Conservation (phyloP, 2,797 vertebrate genomes). For the Coregonus ussuriensis region DNA sequence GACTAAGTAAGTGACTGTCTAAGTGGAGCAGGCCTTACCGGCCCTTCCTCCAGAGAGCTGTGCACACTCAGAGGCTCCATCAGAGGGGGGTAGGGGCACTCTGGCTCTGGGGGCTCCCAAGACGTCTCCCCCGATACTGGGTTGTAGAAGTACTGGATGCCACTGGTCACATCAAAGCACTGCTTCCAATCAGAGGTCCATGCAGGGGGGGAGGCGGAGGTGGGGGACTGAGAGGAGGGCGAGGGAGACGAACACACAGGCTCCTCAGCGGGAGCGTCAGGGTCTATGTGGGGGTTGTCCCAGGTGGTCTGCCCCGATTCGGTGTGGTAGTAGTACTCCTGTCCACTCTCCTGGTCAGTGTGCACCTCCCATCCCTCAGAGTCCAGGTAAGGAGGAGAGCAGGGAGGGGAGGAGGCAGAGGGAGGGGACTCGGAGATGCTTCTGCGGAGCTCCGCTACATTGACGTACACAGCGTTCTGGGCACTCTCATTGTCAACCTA, state of each 20-base stretch:
- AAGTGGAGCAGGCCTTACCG: slow-evolving; percentile 83
- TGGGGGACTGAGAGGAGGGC: slow-evolving; percentile 60
- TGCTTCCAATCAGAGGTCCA: slow-evolving; percentile 82
- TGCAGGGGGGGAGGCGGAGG: slow-evolving; percentile 60
- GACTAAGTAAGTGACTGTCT: slow-evolving; percentile 47
- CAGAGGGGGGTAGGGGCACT: slow-evolving; percentile 59
- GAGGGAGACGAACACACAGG: slow-evolving; percentile 39
- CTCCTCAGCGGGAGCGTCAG: slow-evolving; percentile 33
- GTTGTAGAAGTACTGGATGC: slow-evolving; percentile 89
- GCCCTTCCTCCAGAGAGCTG: slow-evolving; percentile 65
- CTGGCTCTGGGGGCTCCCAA: slow-evolving; percentile 84
- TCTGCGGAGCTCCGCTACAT: slow-evolving; percentile 79
- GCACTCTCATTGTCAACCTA: slow-evolving; percentile 67
- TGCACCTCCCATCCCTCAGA: slow-evolving; percentile 87
- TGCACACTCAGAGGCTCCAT: slow-evolving; percentile 72
- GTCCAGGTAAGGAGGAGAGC: slow-evolving; percentile 55
- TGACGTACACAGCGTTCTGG: slow-evolving; percentile 80
- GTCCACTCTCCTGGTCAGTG: slow-evolving; percentile 83
- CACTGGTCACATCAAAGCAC: slow-evolving; percentile 83
- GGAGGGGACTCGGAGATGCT: slow-evolving; percentile 45
- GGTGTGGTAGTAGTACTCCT: slow-evolving; percentile 88
- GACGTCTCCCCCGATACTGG: slow-evolving; percentile 85
- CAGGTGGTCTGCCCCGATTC: slow-evolving; percentile 88
- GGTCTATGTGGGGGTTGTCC: slow-evolving; percentile 80
- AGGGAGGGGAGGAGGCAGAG: slow-evolving; percentile 19